Base-by-base conservation (phyloP, 2,888 invertebrate species). In the Oligia latruncula region DNA sequence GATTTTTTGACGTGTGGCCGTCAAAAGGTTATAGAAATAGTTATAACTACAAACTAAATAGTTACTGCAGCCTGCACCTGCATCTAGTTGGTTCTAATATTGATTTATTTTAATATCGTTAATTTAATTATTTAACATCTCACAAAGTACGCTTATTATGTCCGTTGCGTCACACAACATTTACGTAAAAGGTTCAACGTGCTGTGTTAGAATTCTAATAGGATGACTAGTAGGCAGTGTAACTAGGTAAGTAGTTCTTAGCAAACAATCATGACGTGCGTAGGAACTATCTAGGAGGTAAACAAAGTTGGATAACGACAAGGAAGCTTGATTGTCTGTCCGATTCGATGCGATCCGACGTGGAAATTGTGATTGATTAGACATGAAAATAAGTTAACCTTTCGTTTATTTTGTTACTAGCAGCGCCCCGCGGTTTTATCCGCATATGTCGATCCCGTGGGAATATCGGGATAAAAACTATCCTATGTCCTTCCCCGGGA, bases 161-260 rank as follows among this genome's bases (percentile, higher is more conserved):
- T 79, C 29, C 64, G 66, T 88, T 83, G 73, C 84, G 83, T 89
- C 82, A 86, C 65, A 74, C 40, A 64, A 78, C 75, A 81, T 86
- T 88, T 87, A 88, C 83, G 84, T 87, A 84, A 90, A 81, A 88
- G 85, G 91, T 91, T 92, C 90, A 92, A 90, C 83, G 90, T 82
- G 89, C 92, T 85, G 76, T 68, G 78, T 80, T 89, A 90, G 89
- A 90, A 90, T 90, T 90, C 86, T 90, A 90, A 91, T 91, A 90
- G 85, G 87, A 89, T 91, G 90, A 90, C 90, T 90, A 80, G 86
- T 86, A 70, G 62, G 62, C 75, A 88, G 62, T 83, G 68, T 79
- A 77, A 86, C 86, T 91, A 90, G 85, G 91, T 87, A 90, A 81
- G 81, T 77, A 83, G 85, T 86, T 86, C 87, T 79, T 85, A 83